Base-by-base conservation (phyloP, 1,140 invertebrate species). In the Drosophila pandora region DNA sequence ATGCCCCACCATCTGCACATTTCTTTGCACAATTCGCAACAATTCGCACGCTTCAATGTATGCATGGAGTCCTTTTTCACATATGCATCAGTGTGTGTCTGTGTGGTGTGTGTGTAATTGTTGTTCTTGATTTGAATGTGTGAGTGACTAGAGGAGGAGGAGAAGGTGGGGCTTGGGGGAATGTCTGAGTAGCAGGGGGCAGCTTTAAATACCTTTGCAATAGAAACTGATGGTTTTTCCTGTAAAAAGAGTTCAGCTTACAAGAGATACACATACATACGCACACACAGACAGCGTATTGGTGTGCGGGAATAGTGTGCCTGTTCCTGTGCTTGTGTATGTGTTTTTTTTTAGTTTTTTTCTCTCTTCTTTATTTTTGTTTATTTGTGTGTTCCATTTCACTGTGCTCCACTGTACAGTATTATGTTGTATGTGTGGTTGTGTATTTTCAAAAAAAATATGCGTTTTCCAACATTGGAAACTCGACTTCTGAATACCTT, bases 161-260 rank as follows among this genome's bases (percentile, higher is more conserved):
- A 43, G 34, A 17, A 45, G 54, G 23, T 39, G 17, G 54, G 41
- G 41, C 34, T 9, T 13, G 37, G 21, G 56, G 5, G 43, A 3
- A 52, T 50, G 47, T 37, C 34, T 37, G 34, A n/a, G 34, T 13
- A 56, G 60, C 62, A 52, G 67, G 64, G 78, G 84, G 83, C 79
- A 89, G 85, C 76, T 89, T 89, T 89, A 90, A 90, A 90, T 90
- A 90, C 89, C 89, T 90, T 89, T 90, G 89, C 76, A 90, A 90
- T 74, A 90, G 69, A 87, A 90, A 90, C 70, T 90, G 89, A 90
- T 90, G 89, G 85, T 90, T 90, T 89, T 90, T 90, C 89, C 89
- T 90, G 89, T 79, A 91, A 91, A 91, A 84, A 90, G 82, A 84
- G 83, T 88, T 87, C 57, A 87, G 83, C 82, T 87, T 88, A 88